These are phyloP conservation scores for Dolichallabes microphthalmus DNA, from an alignment of 2,113 vertebrate species.

Conservation along the genomic window DNA sequence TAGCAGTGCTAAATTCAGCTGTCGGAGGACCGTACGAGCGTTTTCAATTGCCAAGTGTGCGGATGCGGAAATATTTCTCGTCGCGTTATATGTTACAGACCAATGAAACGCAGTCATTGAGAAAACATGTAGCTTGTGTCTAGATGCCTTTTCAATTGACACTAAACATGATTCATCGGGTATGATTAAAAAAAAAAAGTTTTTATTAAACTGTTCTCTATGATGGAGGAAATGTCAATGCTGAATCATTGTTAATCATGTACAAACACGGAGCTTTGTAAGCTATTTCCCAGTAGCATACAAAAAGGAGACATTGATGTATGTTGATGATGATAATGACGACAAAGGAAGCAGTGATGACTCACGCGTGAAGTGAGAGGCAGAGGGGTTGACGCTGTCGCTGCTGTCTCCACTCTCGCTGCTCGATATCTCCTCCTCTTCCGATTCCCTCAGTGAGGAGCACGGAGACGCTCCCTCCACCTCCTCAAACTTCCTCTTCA, in stretches of 20 bases:
- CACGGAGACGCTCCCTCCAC: constrained; percentile 96
- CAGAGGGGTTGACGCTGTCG: constrained; percentile 95
- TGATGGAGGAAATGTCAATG: constrained; percentile 11
- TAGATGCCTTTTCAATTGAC: background rate
- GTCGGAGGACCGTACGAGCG: background rate
- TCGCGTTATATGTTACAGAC: background rate
- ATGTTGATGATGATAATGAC: background rate
- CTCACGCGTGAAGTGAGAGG: constrained; percentile 91
- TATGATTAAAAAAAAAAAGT: background rate
- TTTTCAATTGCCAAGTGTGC: constrained; percentile 35
- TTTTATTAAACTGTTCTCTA: background rate
- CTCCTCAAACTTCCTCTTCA: constrained; percentile 98
- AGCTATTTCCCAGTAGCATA: background rate
- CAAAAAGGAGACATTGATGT: constrained; percentile 11
- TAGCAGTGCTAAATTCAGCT: constrained; percentile 40
- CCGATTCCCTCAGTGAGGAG: constrained; percentile 89
- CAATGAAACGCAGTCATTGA: background rate
- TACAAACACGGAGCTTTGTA: background rate
- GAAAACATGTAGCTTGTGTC: background rate
- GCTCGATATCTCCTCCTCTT: constrained; percentile 95
- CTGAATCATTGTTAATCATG: constrained; percentile 32
- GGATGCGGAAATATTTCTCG: background rate
- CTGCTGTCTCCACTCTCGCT: constrained; percentile 97
- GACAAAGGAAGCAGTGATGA: constrained; percentile 49
- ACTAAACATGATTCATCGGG: constrained; percentile 17